Evolutionary conservation across 2,797 vertebrate species (phyloP).

Genomic region (Danio albolineatus): DNA sequence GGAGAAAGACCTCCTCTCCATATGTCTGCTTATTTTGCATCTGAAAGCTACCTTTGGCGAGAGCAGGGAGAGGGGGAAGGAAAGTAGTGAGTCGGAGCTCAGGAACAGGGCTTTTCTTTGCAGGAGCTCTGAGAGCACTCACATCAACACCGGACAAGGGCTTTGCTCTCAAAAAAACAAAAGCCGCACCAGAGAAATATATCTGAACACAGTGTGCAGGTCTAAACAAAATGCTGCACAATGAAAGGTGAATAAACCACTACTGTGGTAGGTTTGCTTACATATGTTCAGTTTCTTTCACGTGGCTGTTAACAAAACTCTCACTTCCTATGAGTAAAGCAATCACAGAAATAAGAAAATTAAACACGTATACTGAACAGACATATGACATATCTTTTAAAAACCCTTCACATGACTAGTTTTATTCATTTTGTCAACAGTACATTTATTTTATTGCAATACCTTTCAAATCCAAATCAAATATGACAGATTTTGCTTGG

Average conservation of each 20-base stretch:
- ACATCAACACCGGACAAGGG: slow-evolving; percentile 45
- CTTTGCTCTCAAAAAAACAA: slow-evolving; percentile 27
- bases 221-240: slow-evolving; percentile 4
- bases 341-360: not conserved
- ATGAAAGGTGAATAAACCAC: slow-evolving; percentile 6
- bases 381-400: too few relatives aligned
- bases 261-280: not conserved
- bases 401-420: too few relatives aligned
- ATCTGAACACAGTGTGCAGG: slow-evolving; percentile 1
- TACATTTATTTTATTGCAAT: too few relatives aligned
- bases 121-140: slow-evolving; percentile 33
- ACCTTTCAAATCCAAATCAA: too few relatives aligned
- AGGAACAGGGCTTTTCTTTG: slow-evolving; percentile 54
- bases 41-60: slow-evolving; percentile 80
- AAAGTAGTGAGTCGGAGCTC: slow-evolving; percentile 56
- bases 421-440: too few relatives aligned
- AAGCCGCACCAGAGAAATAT: slow-evolving; percentile 1
- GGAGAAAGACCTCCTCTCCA: slow-evolving; percentile 85
- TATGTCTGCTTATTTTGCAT: slow-evolving; percentile 92
- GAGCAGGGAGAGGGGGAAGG: slow-evolving; percentile 58
- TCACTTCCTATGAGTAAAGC: not conserved
- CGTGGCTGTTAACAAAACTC: not conserved
- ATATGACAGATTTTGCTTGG: too few relatives aligned
- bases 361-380: too few relatives aligned
- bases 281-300: not conserved